Base-by-base conservation (phyloP, 2,797 vertebrate genomes). In the Agapornis canus region DNA sequence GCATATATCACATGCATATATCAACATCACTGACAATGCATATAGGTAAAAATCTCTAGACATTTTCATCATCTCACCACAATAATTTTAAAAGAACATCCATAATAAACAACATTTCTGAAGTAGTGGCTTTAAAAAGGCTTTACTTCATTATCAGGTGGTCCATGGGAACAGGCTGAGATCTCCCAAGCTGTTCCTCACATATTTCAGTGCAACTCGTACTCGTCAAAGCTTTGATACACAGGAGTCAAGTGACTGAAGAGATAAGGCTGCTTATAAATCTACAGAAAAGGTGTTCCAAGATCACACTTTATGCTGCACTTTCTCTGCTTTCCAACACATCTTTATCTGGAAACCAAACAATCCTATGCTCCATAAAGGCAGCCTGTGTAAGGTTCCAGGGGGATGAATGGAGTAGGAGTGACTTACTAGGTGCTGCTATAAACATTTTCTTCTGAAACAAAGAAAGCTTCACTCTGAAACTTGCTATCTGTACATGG, bases 141-240 rank as follows among this genome's bases (percentile, higher is more conserved):
- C 10, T 60, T 79, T 23, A 4, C 1, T 64, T 22, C 4, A 16
- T 6, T 13, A 9, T 20, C 32, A 69, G 17, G 5, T 25, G 4
- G 3, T 40, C 60, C 68, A 1, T 4, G 6, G 14, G 23, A 77
- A 47, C 3, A 65, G 26, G 10, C 6, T 70, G 51, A 73, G 18
- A 81, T 39, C 27, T 81, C 8, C 23, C 18, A 48, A 45, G 5
- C 2, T 43, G 40, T 73, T 63, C 10, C 11, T 51, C 11, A 42
- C 1, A 4, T 45, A 59, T 52, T 37, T 68, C 3, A 0, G 26
- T 47, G 42, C 5, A 54, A 70, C 0, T 48, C 4, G 17, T 37
- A 9, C 15, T 57, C 27, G 16, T 54, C n/a, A 87, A 32, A 70
- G 17, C 19, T 54, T 40, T 61, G 31, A 51, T 40, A 40, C 18